phyloP scores from a whole-genome alignment of 2,888 invertebrate genomes.

The Meta bourneti region DNA sequence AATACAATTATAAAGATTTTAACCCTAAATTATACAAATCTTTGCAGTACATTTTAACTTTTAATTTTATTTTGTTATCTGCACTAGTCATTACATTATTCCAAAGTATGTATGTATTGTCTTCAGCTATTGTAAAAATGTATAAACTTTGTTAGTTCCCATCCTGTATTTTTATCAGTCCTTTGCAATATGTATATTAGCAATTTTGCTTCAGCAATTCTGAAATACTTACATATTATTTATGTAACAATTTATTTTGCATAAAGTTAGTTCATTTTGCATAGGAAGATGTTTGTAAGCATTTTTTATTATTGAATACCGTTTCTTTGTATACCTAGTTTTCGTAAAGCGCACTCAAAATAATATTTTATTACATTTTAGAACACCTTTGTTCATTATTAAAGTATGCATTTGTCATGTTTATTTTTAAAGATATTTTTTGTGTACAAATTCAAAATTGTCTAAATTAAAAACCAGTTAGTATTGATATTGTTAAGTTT shows the following conservation, averaged over 20 bases:
- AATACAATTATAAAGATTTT: no score
- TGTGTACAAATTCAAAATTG: not conserved
- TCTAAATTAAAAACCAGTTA: not conserved
- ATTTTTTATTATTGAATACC: constrained; percentile 1
- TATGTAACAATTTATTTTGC: constrained; percentile 6
- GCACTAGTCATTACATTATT: constrained; percentile 51
- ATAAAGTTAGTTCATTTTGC: not conserved
- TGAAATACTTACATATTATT: not conserved
- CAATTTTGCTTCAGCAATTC: not conserved
- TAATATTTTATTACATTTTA: not conserved
- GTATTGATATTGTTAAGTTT: not conserved
- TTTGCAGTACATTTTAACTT: no score
- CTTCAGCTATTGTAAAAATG: constrained; percentile 52
- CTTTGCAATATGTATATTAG: constrained; percentile 51
- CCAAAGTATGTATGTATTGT: constrained; percentile 35
- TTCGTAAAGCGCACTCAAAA: not conserved
- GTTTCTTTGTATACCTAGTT: not conserved
- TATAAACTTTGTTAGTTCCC: constrained; percentile 47
- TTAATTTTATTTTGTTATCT: no score
- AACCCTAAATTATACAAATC: no score
- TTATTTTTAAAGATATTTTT: not conserved
- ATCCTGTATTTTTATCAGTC: constrained; percentile 25
- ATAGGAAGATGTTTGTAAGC: not conserved
- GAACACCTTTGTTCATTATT: not conserved
- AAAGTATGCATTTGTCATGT: not conserved